Evolutionary conservation across 2,113 vertebrate species (phyloP).

Genomic region (Stictonetta naevosa): DNA sequence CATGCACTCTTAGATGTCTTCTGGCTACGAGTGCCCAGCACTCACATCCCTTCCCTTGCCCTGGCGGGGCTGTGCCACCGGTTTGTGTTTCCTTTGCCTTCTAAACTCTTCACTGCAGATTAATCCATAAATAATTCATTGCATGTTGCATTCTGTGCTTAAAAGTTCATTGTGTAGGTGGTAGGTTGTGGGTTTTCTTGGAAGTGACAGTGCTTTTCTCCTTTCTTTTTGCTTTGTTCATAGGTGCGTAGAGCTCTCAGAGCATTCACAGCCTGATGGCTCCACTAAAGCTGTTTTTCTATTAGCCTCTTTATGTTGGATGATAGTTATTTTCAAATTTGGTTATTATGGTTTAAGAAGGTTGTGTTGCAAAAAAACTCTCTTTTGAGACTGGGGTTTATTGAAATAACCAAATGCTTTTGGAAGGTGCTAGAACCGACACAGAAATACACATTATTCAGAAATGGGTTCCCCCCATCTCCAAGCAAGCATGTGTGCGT

Average conservation of each 20-base stretch:
- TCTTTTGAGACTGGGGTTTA: not conserved
- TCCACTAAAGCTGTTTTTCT: not conserved
- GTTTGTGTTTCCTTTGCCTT: slow-evolving; percentile 44
- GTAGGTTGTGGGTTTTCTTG: slow-evolving; percentile 43
- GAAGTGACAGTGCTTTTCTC: not conserved
- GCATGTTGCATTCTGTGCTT: slow-evolving; percentile 25
- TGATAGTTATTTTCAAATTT: slow-evolving; percentile 9
- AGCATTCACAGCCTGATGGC: not conserved
- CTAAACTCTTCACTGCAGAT: slow-evolving; percentile 55
- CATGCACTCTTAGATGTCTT: not conserved
- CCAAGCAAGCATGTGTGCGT: too few relatives aligned
- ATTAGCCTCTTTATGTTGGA: not conserved
- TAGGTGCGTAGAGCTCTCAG: not conserved
- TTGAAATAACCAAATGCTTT: not conserved
- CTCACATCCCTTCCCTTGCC: not conserved
- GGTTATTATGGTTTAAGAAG: not conserved
- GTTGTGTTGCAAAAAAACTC: not conserved
- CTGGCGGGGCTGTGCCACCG: not conserved
- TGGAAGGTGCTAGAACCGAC: not conserved
- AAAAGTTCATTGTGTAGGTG: slow-evolving; percentile 44
- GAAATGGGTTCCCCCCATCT: not conserved
- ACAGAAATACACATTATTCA: not conserved
- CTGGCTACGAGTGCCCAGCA: not conserved
- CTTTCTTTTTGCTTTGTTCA: not conserved
- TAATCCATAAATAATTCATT: slow-evolving; percentile 66